Conservation (phyloP, 2,797 vertebrate genomes). For the Melanotaenia maccullochi region DNA sequence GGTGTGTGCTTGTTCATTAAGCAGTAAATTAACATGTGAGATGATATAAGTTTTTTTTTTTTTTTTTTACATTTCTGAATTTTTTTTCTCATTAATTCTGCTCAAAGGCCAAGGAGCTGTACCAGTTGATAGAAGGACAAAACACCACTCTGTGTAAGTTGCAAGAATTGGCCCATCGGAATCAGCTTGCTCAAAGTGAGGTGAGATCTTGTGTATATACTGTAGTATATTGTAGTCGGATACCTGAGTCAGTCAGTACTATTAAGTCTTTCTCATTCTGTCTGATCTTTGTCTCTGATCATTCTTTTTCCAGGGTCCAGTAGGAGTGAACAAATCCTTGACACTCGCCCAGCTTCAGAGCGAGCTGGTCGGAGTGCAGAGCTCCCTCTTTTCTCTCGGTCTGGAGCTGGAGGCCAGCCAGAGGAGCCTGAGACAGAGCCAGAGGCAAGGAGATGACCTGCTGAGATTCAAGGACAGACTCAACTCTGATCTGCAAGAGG, state of each 20-base stretch:
- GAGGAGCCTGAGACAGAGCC: slow-evolving; percentile 84
- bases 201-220: slow-evolving; percentile 65
- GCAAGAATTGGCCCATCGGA: slow-evolving; percentile 88
- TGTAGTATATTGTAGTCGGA: neutral
- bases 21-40: neutral
- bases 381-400: slow-evolving; percentile 88
- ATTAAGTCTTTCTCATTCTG: neutral
- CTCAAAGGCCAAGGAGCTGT: slow-evolving; percentile 89
- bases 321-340: slow-evolving; percentile 64
- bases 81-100: slow-evolving; percentile 13
- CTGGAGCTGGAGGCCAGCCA: slow-evolving; percentile 90
- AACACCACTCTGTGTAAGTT: slow-evolving; percentile 91
- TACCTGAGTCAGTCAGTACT: neutral
- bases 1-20: slow-evolving; percentile 77
- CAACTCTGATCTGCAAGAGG: slow-evolving; percentile 83
- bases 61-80: neutral
- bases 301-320: slow-evolving; percentile 73
- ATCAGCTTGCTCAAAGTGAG: slow-evolving; percentile 86
- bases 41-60: neutral
- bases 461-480: slow-evolving; percentile 81
- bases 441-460: slow-evolving; percentile 87
- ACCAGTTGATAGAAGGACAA: slow-evolving; percentile 90
- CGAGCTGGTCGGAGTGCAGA: slow-evolving; percentile 89
- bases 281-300: slow-evolving; percentile 13
- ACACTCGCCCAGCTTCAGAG: slow-evolving; percentile 82